Base-by-base conservation (phyloP, 2,113 vertebrate species). In the Eretmochelys imbricata region DNA sequence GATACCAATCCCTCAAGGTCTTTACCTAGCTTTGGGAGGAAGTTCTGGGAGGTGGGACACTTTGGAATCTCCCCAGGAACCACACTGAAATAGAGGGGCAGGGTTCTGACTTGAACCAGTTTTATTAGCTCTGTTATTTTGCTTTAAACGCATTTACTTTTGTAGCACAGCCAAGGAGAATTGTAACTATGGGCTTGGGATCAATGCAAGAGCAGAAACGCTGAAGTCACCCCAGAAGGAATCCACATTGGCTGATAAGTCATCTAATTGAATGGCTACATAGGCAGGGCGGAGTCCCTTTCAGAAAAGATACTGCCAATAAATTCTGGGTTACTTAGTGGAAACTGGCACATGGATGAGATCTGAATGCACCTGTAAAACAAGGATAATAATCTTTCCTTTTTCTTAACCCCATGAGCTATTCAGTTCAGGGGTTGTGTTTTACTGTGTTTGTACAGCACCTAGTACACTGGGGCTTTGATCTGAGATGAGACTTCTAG, bases 291-390 rank as follows among this genome's bases (percentile, higher is more conserved):
- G 81, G 25, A 57, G 54, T 27, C 38, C 81, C 27, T 17, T 38
- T 82, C 53, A 57, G 24, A 57, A 55, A 46, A 82, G 6, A 25
- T 29, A 42, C 35, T 38, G 80, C 53, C 75, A 27, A 46, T 78
- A 48, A 25, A 29, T 78, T n/a, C 65, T 16, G 46, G 22, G 75
- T 29, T 55, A 82, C 25, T 46, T 38, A 82, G 81, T 17, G 25
- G 31, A 59, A 84, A 84, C 46, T 62, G 65, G 19, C 42, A 90
- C 0, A 1, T 48, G 24, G 10, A 80, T 72, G n/a, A 0, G 11
- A 42, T n/a, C 84, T 55, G 1, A 84, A 90, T 82, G 5, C 2
- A 27, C 38, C 31, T 46, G 65, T 8, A 24, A 62, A 1, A 16
- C 59, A 31, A 4, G 31, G 51, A 57, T 31, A 38, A 80, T 85